Base-by-base conservation (phyloP, 2,888 invertebrate genomes). In the Chrysolina oricalcia region DNA sequence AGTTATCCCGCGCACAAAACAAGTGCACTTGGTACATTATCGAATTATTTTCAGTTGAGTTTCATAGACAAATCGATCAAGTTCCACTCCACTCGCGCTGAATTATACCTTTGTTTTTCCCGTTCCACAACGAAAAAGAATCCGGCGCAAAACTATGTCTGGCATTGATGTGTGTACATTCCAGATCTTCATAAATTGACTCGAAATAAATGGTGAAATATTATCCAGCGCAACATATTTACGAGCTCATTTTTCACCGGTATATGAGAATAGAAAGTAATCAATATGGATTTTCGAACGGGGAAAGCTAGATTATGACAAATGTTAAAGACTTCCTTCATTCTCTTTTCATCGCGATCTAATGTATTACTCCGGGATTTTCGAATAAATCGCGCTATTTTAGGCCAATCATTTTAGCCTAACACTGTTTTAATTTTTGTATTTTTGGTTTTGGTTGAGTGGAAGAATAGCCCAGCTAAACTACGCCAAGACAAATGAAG, bases 201-300 rank as follows among this genome's bases (percentile, higher is more conserved):
- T 75, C 27, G 74, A 56, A 75, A 75, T 77, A 77, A 77, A 77
- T 75, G 75, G 75, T 77, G 75, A 75, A 73, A 75, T 75, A 77
- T 77, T 77, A 77, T 75, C 75, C 65, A 64, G 64, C 77, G 70
- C 65, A 77, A 77, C 75, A 70, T 77, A 77, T 77, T 77, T 75
- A 77, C 75, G 77, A 75, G 67, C 74, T 75, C 75, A 75, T 77
- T 77, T 77, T 77, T 75, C 77, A 77, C 62, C 70, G 69, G 66
- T 67, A 66, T 72, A 74, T 73, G 77, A 75, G 75, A 77, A 75
- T 74, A 77, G 74, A 74, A 46, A 64, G 75, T 75, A 77, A 77
- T 77, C 77, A 77, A 77, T 77, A 77, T 77, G 70, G 77, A 77
- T 77, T 77, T 75, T 77, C 77, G 75, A 77, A 75, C 77, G 73